Percentiles rank a stretch among this genome's conserved stretches.
Conservation (phyloP, 2,888 invertebrate genomes). For the Ophonus ardosiacus region DNA sequence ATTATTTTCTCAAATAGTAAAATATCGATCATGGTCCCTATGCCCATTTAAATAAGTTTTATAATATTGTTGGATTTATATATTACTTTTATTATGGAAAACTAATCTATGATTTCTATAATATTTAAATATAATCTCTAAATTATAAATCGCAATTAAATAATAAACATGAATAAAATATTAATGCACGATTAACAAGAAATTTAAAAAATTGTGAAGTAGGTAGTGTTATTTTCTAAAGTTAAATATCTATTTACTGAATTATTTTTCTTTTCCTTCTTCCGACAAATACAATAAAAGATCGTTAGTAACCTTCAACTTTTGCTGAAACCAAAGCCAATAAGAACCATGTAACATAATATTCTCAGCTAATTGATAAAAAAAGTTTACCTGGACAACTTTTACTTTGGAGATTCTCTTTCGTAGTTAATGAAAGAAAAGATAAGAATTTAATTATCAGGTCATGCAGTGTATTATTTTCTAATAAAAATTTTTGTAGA, state of each 20-base stretch:
- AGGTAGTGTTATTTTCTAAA: background rate
- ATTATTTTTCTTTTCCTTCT: background rate
- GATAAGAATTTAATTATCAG: slow-evolving; percentile 45
- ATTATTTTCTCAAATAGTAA: no score
- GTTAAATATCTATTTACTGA: background rate
- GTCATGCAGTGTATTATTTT: slow-evolving; percentile 42
- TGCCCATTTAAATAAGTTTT: no score
- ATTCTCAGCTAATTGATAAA: slow-evolving; percentile 34
- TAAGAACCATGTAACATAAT: slow-evolving; percentile 40
- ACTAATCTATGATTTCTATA: no score
- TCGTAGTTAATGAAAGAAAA: slow-evolving; percentile 22
- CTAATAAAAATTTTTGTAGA: slow-evolving; percentile 19
- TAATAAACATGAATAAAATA: no score
- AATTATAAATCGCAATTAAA: no score
- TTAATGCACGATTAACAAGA: no score
- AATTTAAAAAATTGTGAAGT: background rate
- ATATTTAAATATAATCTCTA: no score
- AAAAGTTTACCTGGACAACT: slow-evolving; percentile 36
- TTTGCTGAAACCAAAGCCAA: slow-evolving; percentile 14
- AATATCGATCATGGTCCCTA: no score
- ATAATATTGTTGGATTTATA: no score
- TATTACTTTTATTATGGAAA: no score
- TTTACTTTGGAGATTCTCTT: slow-evolving; percentile 11
- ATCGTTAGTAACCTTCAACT: background rate
- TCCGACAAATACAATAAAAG: background rate